Conservation (phyloP, 2,888 invertebrate species). For the Agrotis ipsilon region DNA sequence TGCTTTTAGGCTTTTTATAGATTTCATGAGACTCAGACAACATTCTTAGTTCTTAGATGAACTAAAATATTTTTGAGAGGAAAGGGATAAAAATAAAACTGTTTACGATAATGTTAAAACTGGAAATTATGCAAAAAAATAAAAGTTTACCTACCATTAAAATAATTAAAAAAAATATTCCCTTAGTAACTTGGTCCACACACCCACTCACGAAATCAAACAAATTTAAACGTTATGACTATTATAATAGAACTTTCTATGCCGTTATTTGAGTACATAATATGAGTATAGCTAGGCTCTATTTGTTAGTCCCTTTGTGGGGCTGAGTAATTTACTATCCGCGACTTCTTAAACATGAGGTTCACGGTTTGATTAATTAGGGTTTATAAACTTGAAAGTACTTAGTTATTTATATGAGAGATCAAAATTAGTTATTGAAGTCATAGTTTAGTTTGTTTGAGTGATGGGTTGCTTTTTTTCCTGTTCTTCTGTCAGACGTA, state of each 20-base stretch:
- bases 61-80: no score
- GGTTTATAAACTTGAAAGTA: no score
- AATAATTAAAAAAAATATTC: background rate
- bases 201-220: slow-evolving; percentile 52
- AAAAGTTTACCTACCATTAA: no score
- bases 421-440: background rate
- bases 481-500: background rate
- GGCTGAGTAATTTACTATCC: background rate
- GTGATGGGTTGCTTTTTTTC: background rate
- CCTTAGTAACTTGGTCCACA: background rate
- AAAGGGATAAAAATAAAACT: no score
- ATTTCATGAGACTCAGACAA: no score
- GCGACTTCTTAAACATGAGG: no score
- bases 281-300: slow-evolving; percentile 19
- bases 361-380: no score
- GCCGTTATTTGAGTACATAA: slow-evolving; percentile 26
- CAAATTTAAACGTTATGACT: slow-evolving; percentile 60
- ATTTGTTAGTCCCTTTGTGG: slow-evolving; percentile 33
- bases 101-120: no score
- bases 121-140: no score
- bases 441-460: background rate
- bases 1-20: no score
- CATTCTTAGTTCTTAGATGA: no score
- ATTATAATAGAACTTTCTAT: slow-evolving; percentile 51
- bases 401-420: no score